Percentiles rank a stretch among this genome's conserved stretches.
Evolutionary conservation across 2,797 vertebrate species (phyloP).

Genomic region (Cynodonichthys magdalenae): DNA sequence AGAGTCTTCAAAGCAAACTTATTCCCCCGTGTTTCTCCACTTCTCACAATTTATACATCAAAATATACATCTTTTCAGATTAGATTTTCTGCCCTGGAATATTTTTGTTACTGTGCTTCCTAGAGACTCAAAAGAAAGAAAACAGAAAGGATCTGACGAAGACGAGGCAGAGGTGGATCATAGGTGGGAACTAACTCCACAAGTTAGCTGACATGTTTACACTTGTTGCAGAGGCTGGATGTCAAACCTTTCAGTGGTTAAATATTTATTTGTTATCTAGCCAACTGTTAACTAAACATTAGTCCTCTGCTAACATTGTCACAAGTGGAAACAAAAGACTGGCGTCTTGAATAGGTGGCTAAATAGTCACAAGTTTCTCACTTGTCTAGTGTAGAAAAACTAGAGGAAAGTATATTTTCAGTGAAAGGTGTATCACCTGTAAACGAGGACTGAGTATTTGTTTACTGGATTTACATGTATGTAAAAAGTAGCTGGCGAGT

Average conservation of each 20-base stretch:
- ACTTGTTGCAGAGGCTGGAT: constrained; percentile 9
- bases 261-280: constrained; percentile 32
- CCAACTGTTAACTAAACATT: constrained; percentile 20
- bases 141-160: constrained; percentile 20
- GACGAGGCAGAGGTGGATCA: constrained; percentile 12
- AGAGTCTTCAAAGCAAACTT: no score
- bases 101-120: constrained; percentile 41
- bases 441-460: neutral
- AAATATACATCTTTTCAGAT: neutral
- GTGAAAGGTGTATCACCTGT: constrained; percentile 4
- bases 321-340: neutral
- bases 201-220: constrained; percentile 18
- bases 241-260: constrained; percentile 17
- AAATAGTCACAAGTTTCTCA: neutral
- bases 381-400: neutral
- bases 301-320: neutral
- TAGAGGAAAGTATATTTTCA: no score
- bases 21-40: no score
- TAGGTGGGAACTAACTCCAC: constrained; percentile 3
- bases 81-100: constrained; percentile 25
- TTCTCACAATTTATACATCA: neutral
- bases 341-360: no score
- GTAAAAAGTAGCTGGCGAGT: constrained; percentile 18
- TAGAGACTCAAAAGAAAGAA: constrained; percentile 29
- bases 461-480: neutral